Percentiles rank a stretch among this genome's conserved stretches.
Evolutionary conservation across 2,888 invertebrate species (phyloP).

Genomic region (Penaeus monodon): DNA sequence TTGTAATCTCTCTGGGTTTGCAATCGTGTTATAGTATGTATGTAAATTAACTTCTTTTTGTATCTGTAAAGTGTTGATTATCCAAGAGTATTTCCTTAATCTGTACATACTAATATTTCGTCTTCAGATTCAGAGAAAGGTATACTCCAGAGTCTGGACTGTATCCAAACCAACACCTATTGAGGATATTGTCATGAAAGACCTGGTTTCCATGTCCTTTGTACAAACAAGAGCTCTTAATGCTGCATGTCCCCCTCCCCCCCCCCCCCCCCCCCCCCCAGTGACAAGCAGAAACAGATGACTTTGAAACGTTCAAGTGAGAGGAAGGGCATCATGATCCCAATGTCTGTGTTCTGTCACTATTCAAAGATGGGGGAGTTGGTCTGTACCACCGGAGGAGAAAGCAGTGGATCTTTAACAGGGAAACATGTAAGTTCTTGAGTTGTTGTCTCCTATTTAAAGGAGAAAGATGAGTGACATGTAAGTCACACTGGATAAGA

Average conservation of each 20-base stretch:
- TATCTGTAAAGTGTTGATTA: too few relatives aligned
- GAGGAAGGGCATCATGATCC: slow-evolving; percentile 48
- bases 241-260: not conserved
- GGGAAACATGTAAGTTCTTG: slow-evolving; percentile 69
- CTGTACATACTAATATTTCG: not conserved
- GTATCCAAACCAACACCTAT: slow-evolving; percentile 70
- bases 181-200: slow-evolving; percentile 70
- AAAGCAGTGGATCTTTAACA: slow-evolving; percentile 70
- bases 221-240: slow-evolving; percentile 34
- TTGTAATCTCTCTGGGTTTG: too few relatives aligned
- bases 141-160: slow-evolving; percentile 70
- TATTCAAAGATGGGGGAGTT: slow-evolving; percentile 71
- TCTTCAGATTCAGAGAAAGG: slow-evolving; percentile 69
- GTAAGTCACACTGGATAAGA: too few relatives aligned
- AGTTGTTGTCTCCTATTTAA: slow-evolving; percentile 7
- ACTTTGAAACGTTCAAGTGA: slow-evolving; percentile 7
- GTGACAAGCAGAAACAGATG: slow-evolving; percentile 66
- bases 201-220: slow-evolving; percentile 68
- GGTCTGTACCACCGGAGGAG: slow-evolving; percentile 70
- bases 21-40: too few relatives aligned
- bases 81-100: too few relatives aligned
- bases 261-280: too few relatives aligned
- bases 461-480: not conserved
- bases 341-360: slow-evolving; percentile 67
- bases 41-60: too few relatives aligned